phyloP scores from a whole-genome alignment of 2,113 vertebrate genomes.

The Notothenia coriiceps region DNA sequence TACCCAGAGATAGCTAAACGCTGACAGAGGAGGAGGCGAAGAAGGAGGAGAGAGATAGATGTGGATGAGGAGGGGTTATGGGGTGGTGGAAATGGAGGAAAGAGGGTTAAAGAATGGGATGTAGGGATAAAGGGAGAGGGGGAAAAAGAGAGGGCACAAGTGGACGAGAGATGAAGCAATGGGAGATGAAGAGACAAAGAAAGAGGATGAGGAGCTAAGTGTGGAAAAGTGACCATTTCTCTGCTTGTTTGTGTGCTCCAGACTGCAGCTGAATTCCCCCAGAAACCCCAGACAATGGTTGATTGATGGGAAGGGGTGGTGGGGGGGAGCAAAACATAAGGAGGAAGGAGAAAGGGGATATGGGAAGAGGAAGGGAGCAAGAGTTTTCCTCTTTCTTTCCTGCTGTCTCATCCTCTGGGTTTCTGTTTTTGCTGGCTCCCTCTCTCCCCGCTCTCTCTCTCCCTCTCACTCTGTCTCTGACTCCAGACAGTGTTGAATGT shows the following conservation, averaged over 20 bases:
- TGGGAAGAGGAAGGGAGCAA: constrained; percentile 11
- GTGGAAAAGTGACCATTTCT: constrained; percentile 16
- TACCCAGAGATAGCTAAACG: constrained; percentile 59
- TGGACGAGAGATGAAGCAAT: constrained; percentile 3
- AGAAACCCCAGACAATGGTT: constrained; percentile 42
- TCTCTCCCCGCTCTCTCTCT: constrained; percentile 39
- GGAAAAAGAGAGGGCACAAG: background rate
- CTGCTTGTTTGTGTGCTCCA: constrained; percentile 6
- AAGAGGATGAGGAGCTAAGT: constrained; percentile 13
- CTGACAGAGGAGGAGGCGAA: constrained; percentile 35
- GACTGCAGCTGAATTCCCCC: constrained; percentile 39
- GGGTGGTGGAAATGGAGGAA: constrained; percentile 1
- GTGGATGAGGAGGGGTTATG: constrained; percentile 19
- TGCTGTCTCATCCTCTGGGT: constrained; percentile 39
- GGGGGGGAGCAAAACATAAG: constrained; percentile 59
- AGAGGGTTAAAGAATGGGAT: constrained; percentile 15
- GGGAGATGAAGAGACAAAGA: constrained; percentile 30
- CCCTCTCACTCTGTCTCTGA: constrained; percentile 55
- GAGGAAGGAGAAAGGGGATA: constrained; percentile 15
- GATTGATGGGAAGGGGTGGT: constrained; percentile 48
- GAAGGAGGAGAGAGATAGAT: constrained; percentile 48
- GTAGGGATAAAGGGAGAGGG: background rate
- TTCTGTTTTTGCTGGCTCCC: constrained; percentile 28
- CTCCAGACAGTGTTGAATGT: constrained; percentile 77
- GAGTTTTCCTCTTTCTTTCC: constrained; percentile 42